Evolutionary conservation across 2,797 vertebrate species (phyloP), one percentile per base, ranked within the genome.

Genomic region (Aldrovandia affinis): DNA sequence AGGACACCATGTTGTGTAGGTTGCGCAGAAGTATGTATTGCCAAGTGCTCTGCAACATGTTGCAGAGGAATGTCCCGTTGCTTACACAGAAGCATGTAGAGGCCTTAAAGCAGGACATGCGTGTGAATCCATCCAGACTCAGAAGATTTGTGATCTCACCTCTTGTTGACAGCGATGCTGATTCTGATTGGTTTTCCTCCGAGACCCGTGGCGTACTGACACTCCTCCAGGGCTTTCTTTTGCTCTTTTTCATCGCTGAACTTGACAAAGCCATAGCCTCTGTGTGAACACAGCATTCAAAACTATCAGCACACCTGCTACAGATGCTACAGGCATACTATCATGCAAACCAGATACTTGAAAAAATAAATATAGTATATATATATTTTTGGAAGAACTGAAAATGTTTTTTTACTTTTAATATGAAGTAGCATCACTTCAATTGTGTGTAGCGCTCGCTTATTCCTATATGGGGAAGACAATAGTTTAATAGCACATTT

Each of bases 201-300:
- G 63, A 98, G 95, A 81, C 95, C 95, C 87, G 96, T 91, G 28
- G 96, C 96, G 55, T 97, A 97, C 95, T 98, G 97, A 89, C 96
- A 97, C 92, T 98, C 97, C 93, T 97, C 97, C 81, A 98, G 95
- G 3, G 97, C 96, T 93, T 96, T 96, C 95, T 97, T 97, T 95
- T 98, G 97, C 92, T 98, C 97, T 4, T 90, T 94, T 94, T 98
- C 97, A 82, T 98, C 97, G 73, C 94, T 96, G 87, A 98, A 98
- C 94, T 97, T 97, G 89, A 98, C 97, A 73, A 97, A 98, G 83
- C 97, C 97, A 86, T 97, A 98, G 81, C 97, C 97, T 96, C 97
- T 98, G 93, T 68, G 36, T 20, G 83, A 91, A 92, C 84, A 94
- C 44, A 84, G 88, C 61, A 90, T 92, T 88, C 33, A 91, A 68